Conservation (phyloP, 2,888 invertebrate genomes). For the Drosophila longiperda region DNA sequence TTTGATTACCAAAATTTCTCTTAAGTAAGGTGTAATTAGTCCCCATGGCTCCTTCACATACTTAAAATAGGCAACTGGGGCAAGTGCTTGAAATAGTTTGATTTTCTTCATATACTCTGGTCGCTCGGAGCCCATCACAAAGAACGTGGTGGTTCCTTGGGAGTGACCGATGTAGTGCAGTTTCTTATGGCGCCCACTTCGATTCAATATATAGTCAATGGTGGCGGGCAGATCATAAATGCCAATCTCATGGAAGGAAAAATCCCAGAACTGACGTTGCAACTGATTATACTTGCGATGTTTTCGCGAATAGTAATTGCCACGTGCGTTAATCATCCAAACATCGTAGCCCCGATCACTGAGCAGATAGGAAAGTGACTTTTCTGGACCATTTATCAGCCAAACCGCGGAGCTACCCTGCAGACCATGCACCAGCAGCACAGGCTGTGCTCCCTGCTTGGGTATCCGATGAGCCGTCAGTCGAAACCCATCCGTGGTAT, state of each 20-base stretch:
- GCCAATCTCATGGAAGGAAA: conserved; percentile 90
- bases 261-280: conserved; percentile 86
- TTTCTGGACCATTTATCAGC: conserved; percentile 89
- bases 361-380: conserved; percentile 86
- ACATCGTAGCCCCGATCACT: conserved; percentile 86
- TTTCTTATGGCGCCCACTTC: conserved; percentile 84
- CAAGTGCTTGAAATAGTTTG: conserved; percentile 85
- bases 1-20: conserved; percentile 18
- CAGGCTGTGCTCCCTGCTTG: conserved; percentile 85
- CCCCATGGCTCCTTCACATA: conserved; percentile 76
- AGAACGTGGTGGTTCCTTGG: conserved; percentile 86
- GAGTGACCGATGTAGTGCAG: conserved; percentile 89
- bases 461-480: conserved; percentile 90
- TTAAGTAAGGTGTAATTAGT: neutral
- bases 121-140: conserved; percentile 84
- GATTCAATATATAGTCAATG: conserved; percentile 87
- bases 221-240: conserved; percentile 89
- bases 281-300: conserved; percentile 86
- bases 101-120: conserved; percentile 86
- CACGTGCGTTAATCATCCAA: conserved; percentile 89
- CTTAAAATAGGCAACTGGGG: conserved; percentile 86
- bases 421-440: conserved; percentile 89
- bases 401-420: conserved; percentile 90
- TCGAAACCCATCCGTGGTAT: conserved; percentile 91
- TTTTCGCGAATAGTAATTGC: conserved; percentile 87